Evolutionary conservation across 2,888 invertebrate species (phyloP).

Genomic region (Dastarcus helophoroides): DNA sequence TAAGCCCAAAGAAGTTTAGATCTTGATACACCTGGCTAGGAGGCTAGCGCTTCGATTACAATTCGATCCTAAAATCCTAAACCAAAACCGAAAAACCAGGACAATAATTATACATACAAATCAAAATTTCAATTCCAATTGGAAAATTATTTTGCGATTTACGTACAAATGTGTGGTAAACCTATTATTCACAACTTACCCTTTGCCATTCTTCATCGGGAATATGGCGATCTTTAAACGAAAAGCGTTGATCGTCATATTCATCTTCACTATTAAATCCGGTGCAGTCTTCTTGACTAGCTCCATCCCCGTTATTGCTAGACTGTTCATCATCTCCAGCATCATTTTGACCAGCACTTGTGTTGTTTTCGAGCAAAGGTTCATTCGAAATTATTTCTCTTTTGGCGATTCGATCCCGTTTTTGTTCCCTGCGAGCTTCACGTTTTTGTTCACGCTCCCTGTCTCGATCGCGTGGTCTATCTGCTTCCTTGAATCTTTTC

Average conservation of each 20-base stretch:
- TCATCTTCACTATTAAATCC: slow-evolving; percentile 38
- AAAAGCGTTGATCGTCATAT: slow-evolving; percentile 28
- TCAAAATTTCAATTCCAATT: too few species aligned
- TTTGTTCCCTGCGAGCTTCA: slow-evolving; percentile 26
- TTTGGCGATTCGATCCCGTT: slow-evolving; percentile 26
- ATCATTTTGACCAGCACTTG: slow-evolving; percentile 20
- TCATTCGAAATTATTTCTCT: slow-evolving; percentile 30
- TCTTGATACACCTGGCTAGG: too few species aligned
- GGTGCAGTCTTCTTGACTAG: slow-evolving; percentile 32
- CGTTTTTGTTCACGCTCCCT: slow-evolving; percentile 31
- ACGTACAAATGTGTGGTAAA: too few species aligned
- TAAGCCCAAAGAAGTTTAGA: too few species aligned
- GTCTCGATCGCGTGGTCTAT: slow-evolving; percentile 26
- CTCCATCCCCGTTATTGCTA: slow-evolving; percentile 24
- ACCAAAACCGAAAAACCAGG: too few species aligned
- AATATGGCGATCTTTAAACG: slow-evolving; percentile 24
- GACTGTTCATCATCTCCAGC: slow-evolving; percentile 22
- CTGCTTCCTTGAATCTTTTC: slow-evolving; percentile 32
- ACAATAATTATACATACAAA: too few species aligned
- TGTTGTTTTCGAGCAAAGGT: slow-evolving; percentile 22
- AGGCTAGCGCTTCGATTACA: too few species aligned
- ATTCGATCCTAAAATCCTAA: too few species aligned
- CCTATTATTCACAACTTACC: slow-evolving; percentile 17
- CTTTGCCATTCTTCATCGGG: slow-evolving; percentile 36
- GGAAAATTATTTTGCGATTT: too few species aligned